A percentile compares a stretch with the other conserved stretches of the same genome.
phyloP scores from a whole-genome alignment of 1,140 invertebrate genomes.

The Aphis craccivora region DNA sequence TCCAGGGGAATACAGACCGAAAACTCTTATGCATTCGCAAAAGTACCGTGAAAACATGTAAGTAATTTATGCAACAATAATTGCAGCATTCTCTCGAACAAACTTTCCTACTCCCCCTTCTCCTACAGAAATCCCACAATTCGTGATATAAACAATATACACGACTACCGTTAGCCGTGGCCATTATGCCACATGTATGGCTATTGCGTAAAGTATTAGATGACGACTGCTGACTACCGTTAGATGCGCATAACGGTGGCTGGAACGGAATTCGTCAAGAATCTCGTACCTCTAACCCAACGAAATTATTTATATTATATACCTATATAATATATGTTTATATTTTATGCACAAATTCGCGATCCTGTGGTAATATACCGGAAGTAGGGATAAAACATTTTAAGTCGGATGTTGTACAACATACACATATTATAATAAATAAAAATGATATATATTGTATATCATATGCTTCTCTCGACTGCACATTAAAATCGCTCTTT shows the following conservation, averaged over 20 bases:
- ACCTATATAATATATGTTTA: background rate
- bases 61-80: conserved; percentile 8
- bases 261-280: background rate
- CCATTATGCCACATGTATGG: background rate
- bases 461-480: background rate
- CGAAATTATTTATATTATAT: background rate
- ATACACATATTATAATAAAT: background rate
- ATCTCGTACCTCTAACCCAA: background rate
- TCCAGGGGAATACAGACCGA: background rate
- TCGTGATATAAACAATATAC: background rate
- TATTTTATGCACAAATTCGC: background rate
- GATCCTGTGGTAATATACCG: background rate
- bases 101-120: background rate
- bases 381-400: background rate
- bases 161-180: background rate
- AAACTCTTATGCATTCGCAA: background rate
- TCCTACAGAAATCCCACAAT: rapidly evolving
- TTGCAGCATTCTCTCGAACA: background rate
- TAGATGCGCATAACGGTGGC: background rate
- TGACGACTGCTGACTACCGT: background rate
- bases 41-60: background rate
- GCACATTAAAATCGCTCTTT: background rate
- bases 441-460: too few relatives aligned
- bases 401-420: background rate
- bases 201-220: background rate